phyloP scores from a whole-genome alignment of 2,113 vertebrate genomes.

The Arizona elegans region DNA sequence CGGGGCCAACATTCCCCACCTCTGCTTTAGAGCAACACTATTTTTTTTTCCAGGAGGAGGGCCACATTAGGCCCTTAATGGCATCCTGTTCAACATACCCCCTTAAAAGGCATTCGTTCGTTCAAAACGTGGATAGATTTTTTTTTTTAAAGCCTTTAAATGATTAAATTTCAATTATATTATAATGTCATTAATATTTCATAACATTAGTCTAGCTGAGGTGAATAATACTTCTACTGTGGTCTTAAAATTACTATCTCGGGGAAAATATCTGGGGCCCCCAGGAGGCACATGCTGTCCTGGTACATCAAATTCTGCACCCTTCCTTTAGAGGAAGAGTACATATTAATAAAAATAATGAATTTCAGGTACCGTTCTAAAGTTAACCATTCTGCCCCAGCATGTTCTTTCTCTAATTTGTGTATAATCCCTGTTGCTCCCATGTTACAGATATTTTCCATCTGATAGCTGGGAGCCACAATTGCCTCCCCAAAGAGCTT shows the following conservation, averaged over 20 bases:
- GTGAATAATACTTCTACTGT: neutral
- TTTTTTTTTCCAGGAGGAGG: neutral
- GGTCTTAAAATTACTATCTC: neutral
- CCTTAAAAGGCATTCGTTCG: neutral
- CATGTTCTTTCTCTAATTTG: too few relatives aligned
- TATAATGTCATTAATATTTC: neutral
- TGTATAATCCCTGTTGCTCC: neutral
- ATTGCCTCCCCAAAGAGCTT: neutral
- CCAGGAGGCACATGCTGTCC: neutral
- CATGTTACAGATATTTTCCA: neutral
- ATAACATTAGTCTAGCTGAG: neutral
- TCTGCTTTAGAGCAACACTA: neutral
- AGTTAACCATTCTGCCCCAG: neutral
- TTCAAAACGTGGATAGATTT: neutral
- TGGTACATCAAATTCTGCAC: too few relatives aligned
- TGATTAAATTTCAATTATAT: neutral
- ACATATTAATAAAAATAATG: neutral
- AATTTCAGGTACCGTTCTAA: too few relatives aligned
- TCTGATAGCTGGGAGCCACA: neutral
- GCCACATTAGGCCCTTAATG: neutral
- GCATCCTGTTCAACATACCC: neutral
- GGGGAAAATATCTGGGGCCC: neutral
- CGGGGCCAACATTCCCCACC: too few relatives aligned
- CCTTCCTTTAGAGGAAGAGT: neutral
- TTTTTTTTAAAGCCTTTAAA: neutral